A percentile compares a stretch with the other conserved stretches of the same genome.
Conservation (phyloP, 1,140 invertebrate species). For the Drosophila sturtevanti region DNA sequence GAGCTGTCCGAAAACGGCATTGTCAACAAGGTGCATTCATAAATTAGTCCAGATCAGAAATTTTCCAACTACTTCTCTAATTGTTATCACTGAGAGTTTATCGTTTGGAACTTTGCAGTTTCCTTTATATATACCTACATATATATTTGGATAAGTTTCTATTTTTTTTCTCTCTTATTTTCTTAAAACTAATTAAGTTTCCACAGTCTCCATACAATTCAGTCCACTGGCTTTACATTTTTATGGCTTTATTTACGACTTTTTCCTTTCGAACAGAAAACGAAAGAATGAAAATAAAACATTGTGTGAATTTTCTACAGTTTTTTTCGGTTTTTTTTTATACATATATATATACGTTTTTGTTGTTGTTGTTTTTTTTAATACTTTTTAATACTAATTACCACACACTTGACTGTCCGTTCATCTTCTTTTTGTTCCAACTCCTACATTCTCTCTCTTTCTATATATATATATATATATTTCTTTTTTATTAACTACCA, state of each 20-base stretch:
- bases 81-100: constrained; percentile 69
- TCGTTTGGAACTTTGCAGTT: constrained; percentile 56
- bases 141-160: background rate
- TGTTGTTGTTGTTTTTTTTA: constrained; percentile 58
- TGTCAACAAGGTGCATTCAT: constrained; percentile 74
- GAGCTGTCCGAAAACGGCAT: constrained; percentile 66
- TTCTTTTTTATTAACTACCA: constrained; percentile 46
- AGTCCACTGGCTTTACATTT: constrained; percentile 69
- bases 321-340: constrained; percentile 15
- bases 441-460: too few species aligned
- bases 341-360: background rate
- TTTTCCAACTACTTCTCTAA: constrained; percentile 50
- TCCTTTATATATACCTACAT: background rate
- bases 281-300: constrained; percentile 2
- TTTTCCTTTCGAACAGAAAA: constrained; percentile 6
- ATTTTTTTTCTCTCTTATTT: constrained; percentile 26
- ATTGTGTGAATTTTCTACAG: constrained; percentile 71
- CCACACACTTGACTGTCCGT: constrained; percentile 69
- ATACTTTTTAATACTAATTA: constrained; percentile 81
- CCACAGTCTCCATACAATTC: constrained; percentile 53
- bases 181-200: constrained; percentile 75
- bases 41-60: constrained; percentile 51
- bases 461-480: constrained; percentile 4
- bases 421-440: constrained; percentile 30
- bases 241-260: constrained; percentile 77